Conservation (phyloP, 1,140 invertebrate genomes). For the Artemia franciscana region DNA sequence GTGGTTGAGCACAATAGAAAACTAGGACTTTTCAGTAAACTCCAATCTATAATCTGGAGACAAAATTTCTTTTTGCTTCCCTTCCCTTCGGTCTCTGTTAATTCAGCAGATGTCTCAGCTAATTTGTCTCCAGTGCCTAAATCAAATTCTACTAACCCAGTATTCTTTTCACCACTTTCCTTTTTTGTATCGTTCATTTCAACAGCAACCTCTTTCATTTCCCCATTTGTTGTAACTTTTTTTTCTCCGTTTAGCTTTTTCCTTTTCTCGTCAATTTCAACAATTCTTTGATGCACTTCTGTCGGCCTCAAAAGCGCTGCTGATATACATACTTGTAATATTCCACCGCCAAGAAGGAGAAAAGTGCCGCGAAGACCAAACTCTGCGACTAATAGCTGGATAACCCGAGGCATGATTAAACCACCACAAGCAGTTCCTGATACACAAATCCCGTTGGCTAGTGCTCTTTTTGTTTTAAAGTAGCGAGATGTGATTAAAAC, state of each 20-base stretch:
- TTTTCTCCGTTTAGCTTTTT: neutral
- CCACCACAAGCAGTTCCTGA: slow-evolving; percentile 55
- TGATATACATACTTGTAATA: slow-evolving; percentile 46
- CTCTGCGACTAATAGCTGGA: slow-evolving; percentile 36
- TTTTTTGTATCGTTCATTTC: no score
- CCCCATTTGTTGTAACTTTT: neutral
- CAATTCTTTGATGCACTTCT: slow-evolving; percentile 13
- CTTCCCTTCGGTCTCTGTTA: no score
- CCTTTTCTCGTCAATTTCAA: slow-evolving; percentile 5
- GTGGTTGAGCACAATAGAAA: slow-evolving; percentile 43
- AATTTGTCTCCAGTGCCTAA: no score
- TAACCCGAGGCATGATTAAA: slow-evolving; percentile 44
- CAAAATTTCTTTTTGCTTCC: neutral
- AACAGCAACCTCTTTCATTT: slow-evolving; percentile 7
- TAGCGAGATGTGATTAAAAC: slow-evolving; percentile 54
- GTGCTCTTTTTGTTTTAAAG: slow-evolving; percentile 46
- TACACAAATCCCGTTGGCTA: slow-evolving; percentile 52
- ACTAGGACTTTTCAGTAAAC: slow-evolving; percentile 33
- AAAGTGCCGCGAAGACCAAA: slow-evolving; percentile 46
- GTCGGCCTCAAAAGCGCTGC: slow-evolving; percentile 40
- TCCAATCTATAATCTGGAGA: slow-evolving; percentile 33
- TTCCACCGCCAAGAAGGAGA: slow-evolving; percentile 43
- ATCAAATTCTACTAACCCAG: no score
- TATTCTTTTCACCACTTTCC: no score
- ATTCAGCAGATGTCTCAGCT: no score